These are phyloP conservation scores for Dilophus febrilis DNA, from an alignment of 2,888 invertebrate species.

Conservation along the genomic window DNA sequence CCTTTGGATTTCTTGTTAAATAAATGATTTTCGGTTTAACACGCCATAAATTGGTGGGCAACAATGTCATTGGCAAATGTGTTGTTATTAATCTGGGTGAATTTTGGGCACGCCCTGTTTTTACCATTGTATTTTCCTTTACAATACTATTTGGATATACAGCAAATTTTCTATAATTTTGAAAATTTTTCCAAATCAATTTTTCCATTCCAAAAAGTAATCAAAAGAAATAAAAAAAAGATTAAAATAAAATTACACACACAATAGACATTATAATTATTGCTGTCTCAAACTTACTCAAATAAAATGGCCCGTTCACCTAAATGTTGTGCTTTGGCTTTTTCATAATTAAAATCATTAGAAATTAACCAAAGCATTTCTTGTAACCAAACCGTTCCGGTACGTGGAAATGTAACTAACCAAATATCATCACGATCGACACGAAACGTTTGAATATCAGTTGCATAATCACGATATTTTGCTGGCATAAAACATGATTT, in stretches of 20 bases:
- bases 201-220: too few relatives aligned
- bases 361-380: constrained; percentile 5
- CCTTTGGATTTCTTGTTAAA: constrained; percentile 62
- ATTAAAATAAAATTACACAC: too few relatives aligned
- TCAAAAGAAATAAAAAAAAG: too few relatives aligned
- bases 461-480: background rate
- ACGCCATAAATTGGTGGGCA: constrained; percentile 1
- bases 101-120: background rate
- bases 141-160: too few relatives aligned
- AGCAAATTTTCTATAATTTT: too few relatives aligned
- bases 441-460: constrained; percentile 2
- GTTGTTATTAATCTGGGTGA: constrained; percentile 3
- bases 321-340: background rate
- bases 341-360: constrained; percentile 4
- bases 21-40: constrained; percentile 38
- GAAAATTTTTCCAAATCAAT: too few relatives aligned
- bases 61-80: constrained; percentile 2
- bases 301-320: constrained; percentile 3
- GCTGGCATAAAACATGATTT: background rate
- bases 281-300: background rate
- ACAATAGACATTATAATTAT: too few relatives aligned
- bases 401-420: background rate
- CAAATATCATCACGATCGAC: constrained; percentile 5
- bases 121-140: too few relatives aligned
- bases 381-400: constrained; percentile 1